These are phyloP conservation scores for Varanus komodoensis DNA, from an alignment of 2,113 vertebrate genomes.

Conservation along the genomic window DNA sequence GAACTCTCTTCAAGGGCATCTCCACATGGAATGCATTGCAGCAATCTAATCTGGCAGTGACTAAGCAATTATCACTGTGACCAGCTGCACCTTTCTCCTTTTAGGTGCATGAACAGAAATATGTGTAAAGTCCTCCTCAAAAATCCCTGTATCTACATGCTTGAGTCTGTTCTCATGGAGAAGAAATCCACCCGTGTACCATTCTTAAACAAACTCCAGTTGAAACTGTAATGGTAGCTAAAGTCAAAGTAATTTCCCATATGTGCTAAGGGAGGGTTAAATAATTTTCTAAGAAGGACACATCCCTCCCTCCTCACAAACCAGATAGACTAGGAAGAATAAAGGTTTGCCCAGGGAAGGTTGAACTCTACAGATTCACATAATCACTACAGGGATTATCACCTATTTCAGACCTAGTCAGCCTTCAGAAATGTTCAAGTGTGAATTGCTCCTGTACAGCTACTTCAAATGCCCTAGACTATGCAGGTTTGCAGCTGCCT, in stretches of 20 bases:
- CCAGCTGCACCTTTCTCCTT: background rate
- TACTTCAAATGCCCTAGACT: background rate
- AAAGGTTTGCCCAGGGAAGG: background rate
- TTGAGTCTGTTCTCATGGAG: background rate
- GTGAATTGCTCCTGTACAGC: background rate
- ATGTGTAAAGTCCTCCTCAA: background rate
- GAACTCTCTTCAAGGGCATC: background rate
- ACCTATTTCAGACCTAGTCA: slow-evolving; percentile 5
- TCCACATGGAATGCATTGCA: background rate
- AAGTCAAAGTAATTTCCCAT: background rate
- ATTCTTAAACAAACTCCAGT: background rate
- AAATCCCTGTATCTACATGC: background rate
- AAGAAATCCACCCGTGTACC: background rate
- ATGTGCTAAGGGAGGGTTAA: background rate
- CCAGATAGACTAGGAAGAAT: background rate
- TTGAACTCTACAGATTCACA: background rate
- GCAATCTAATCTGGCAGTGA: background rate
- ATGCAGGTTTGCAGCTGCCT: background rate
- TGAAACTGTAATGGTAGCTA: background rate
- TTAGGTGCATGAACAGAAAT: background rate
- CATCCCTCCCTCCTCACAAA: background rate
- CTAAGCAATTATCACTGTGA: background rate
- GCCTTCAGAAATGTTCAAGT: background rate
- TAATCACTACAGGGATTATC: slow-evolving; percentile 8
- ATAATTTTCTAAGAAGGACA: background rate